Percentiles rank a stretch among this genome's conserved stretches.
phyloP scores from a whole-genome alignment of 2,797 vertebrate species.

The Sarcoramphus papa region DNA sequence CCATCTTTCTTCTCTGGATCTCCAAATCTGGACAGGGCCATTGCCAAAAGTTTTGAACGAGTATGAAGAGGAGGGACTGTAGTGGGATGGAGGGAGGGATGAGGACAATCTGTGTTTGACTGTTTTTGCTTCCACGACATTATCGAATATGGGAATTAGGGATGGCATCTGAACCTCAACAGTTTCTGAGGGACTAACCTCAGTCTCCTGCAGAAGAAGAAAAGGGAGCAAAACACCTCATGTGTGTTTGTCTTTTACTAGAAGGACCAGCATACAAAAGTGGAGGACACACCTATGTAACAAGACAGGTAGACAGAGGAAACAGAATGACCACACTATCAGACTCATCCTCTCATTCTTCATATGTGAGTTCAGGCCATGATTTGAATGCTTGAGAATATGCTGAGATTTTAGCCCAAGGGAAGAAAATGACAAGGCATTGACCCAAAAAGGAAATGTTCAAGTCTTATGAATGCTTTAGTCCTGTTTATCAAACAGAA shows the following conservation, averaged over 20 bases:
- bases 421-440: constrained; percentile 2
- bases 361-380: background rate
- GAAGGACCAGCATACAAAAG: background rate
- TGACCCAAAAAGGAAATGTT: constrained; percentile 61
- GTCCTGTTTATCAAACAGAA: constrained; percentile 43
- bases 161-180: background rate
- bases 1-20: background rate
- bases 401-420: background rate
- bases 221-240: background rate
- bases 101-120: fast-evolving
- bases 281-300: background rate
- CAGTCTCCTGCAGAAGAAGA: background rate
- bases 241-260: background rate
- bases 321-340: background rate
- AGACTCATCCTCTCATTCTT: background rate
- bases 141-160: background rate
- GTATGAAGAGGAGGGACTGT: background rate
- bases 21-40: background rate
- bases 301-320: background rate
- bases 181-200: background rate
- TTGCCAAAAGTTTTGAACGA: background rate
- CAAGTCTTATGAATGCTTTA: background rate
- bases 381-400: background rate
- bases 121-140: background rate
- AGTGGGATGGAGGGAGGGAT: background rate